Base-by-base conservation (phyloP, 2,888 invertebrate species). In the Tipula confusa region DNA sequence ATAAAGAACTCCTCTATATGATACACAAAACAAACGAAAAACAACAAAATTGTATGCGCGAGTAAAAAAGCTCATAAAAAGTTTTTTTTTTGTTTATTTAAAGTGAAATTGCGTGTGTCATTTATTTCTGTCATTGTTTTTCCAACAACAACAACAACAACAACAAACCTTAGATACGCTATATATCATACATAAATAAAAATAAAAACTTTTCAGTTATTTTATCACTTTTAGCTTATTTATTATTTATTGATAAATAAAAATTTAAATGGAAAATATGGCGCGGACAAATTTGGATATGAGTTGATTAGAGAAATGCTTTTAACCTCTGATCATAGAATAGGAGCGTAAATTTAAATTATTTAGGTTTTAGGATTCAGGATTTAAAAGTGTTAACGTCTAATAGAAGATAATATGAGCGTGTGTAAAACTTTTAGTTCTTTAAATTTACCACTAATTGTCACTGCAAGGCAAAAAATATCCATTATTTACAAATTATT, bases 21-120 rank as follows among this genome's bases (percentile, higher is more conserved):
- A 38, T 38, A 38, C 38, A 36, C 36, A 36, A 36, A 36, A 36
- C 36, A 36, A 36, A 36, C 36, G 15, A 43, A n/a, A 43, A 36
- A 36, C n/a, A n/a, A n/a, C n/a, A n/a, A n/a, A n/a, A n/a, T n/a
- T n/a, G n/a, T 11, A 36, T 36, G 11, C 36, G 11, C 36, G 11
- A 3, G 15, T 6, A 24, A 9, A 64, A 64, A 64, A 64, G 64
- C 64, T 24, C 64, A 64, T 64, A 64, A 64, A 64, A 64, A 64
- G 64, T 64, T 64, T 64, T 64, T 64, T 64, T 24, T 24, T 24
- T 64, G 64, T 64, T 64, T 64, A 64, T 64, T 64, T 64, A 64
- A 64, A 64, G 64, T 64, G 64, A 64, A 64, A 64, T 64, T 64
- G 64, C 64, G 64, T 64, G 64, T 64, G 64, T 64, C 64, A 64